Conservation (phyloP, 2,888 invertebrate genomes). For the Iphiclides podalirius region DNA sequence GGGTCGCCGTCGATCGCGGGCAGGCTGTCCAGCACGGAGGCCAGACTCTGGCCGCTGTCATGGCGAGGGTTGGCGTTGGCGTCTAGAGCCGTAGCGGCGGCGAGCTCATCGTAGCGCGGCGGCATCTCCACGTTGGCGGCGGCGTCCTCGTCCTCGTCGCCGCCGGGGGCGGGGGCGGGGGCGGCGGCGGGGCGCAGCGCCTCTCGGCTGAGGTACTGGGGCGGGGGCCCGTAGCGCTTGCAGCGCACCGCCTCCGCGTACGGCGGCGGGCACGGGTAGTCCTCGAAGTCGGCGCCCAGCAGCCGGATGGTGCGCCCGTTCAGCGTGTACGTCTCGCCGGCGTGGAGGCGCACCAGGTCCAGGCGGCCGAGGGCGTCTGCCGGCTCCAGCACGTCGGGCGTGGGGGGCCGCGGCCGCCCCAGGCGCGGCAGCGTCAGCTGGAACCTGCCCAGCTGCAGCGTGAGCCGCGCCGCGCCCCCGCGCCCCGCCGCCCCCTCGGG, state of each 20-base stretch:
- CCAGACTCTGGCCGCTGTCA: slow-evolving; percentile 43
- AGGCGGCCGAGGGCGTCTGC: slow-evolving; percentile 44
- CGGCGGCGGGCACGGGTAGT: slow-evolving; percentile 63
- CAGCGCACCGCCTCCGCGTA: slow-evolving; percentile 65
- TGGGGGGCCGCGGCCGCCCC: slow-evolving; percentile 56
- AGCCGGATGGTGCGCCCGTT: slow-evolving; percentile 67
- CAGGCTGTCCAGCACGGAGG: slow-evolving; percentile 60
- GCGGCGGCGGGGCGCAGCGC: slow-evolving; percentile 35
- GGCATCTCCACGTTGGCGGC: slow-evolving; percentile 63
- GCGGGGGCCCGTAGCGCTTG: slow-evolving; percentile 70
- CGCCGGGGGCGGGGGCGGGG: not conserved
- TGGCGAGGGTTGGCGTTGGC: slow-evolving; percentile 14
- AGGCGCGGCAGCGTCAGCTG: slow-evolving; percentile 58
- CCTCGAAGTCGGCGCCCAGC: slow-evolving; percentile 63
- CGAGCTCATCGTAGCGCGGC: slow-evolving; percentile 62
- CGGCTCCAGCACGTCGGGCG: slow-evolving; percentile 51
- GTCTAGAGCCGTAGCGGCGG: slow-evolving; percentile 29
- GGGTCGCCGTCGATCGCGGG: slow-evolving; percentile 68
- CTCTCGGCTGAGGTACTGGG: slow-evolving; percentile 59
- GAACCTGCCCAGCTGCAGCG: slow-evolving; percentile 62
- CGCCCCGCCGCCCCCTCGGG: slow-evolving; percentile 36
- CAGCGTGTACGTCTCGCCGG: slow-evolving; percentile 66
- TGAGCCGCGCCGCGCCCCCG: slow-evolving; percentile 30
- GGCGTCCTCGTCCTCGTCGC: slow-evolving; percentile 52
- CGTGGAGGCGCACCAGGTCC: slow-evolving; percentile 53